Evolutionary conservation across 2,113 vertebrate genomes (phyloP).

Genomic region (Taxidea taxus): DNA sequence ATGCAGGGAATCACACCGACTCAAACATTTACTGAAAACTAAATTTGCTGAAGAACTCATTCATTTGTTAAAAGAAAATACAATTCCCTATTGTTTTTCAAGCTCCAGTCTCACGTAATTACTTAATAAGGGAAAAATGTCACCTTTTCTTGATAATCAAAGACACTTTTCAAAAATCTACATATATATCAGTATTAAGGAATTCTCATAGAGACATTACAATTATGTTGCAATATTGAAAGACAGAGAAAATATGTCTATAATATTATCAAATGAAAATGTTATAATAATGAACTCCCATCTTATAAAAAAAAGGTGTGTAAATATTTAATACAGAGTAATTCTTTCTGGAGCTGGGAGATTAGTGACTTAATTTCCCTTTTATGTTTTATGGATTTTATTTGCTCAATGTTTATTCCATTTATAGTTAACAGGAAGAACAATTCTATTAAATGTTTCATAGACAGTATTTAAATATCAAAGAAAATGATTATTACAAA

Average conservation of each 20-base stretch:
- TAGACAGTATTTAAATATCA: background rate
- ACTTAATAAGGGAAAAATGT: background rate
- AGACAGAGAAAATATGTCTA: background rate
- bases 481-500: background rate
- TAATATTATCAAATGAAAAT: background rate
- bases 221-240: background rate
- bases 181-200: background rate
- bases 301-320: background rate
- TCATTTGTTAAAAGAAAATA: background rate
- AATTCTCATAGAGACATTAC: background rate
- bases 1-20: background rate
- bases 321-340: background rate
- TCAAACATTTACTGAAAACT: conserved; percentile 29
- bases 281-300: background rate
- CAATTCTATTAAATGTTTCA: background rate
- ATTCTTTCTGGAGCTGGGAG: background rate
- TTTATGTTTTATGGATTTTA: background rate
- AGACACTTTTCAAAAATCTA: background rate
- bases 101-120: background rate
- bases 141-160: background rate
- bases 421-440: background rate
- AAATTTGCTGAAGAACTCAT: conserved; percentile 36
- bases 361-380: background rate
- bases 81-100: background rate
- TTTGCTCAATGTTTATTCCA: background rate